Conservation (phyloP, 2,797 vertebrate species). For the Lophius americanus region DNA sequence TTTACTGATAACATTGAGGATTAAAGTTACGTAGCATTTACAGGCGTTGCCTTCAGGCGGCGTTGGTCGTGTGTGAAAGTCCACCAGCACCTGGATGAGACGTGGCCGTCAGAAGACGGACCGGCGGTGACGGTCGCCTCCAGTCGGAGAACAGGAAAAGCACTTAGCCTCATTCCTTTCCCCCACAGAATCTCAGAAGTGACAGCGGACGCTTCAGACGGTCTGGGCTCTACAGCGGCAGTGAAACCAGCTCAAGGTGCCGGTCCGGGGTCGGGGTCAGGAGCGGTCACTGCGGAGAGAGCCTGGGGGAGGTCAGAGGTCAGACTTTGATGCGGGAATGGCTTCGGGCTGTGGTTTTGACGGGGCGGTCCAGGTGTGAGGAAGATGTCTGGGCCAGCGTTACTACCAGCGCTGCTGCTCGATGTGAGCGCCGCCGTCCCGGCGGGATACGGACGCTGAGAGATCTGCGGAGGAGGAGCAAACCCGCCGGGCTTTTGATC, state of each 20-base stretch:
- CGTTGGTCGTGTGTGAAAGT: no score
- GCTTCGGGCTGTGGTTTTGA: constrained; percentile 35
- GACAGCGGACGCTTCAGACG: constrained; percentile 25
- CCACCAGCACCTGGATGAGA: constrained; percentile 13
- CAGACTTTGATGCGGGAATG: constrained; percentile 60
- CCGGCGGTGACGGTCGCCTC: constrained; percentile 35
- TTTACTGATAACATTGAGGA: no score
- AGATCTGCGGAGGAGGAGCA: constrained; percentile 34
- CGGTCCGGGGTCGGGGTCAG: constrained; percentile 20
- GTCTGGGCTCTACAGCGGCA: constrained; percentile 18
- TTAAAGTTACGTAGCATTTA: no score
- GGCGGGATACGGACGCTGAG: constrained; percentile 22
- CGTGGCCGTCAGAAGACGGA: constrained; percentile 29
- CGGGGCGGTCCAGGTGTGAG: constrained; percentile 59
- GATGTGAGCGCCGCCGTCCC: constrained; percentile 17
- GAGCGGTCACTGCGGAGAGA: constrained; percentile 16
- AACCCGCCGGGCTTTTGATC: constrained; percentile 61
- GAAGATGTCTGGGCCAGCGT: constrained; percentile 23
- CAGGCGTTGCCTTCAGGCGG: no score
- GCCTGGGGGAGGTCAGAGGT: constrained; percentile 38
- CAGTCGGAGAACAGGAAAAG: constrained; percentile 49
- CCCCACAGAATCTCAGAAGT: constrained; percentile 6
- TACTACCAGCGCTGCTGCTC: constrained; percentile 13
- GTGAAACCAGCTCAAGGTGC: constrained; percentile 38
- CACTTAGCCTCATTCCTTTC: constrained; percentile 49